phyloP scores from a whole-genome alignment of 2,797 vertebrate genomes.

The Microctenopoma lineatum region DNA sequence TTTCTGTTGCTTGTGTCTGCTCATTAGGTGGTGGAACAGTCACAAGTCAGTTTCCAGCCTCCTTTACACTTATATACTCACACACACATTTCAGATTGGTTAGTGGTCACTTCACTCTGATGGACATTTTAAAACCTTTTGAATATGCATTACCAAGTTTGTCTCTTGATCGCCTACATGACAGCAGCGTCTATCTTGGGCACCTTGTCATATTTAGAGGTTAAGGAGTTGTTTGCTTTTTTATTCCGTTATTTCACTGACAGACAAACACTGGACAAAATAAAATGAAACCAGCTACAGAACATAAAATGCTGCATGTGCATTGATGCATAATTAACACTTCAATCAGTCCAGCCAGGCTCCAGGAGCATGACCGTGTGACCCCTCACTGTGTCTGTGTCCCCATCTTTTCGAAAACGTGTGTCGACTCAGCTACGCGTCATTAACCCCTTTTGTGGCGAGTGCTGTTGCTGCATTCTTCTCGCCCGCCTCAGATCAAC shows the following conservation, averaged over 20 bases:
- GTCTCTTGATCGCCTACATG: background rate
- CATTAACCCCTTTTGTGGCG: slow-evolving; percentile 73
- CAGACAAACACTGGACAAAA: background rate
- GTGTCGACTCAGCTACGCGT: slow-evolving; percentile 66
- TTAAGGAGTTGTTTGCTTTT: background rate
- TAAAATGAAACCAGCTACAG: background rate
- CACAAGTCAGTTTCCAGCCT: background rate
- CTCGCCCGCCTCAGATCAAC: slow-evolving; percentile 53
- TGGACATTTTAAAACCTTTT: background rate
- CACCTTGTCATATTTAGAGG: background rate
- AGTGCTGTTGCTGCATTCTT: slow-evolving; percentile 60
- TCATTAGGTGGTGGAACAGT: no score
- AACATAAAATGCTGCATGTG: background rate
- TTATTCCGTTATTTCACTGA: no score
- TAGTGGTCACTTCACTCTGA: background rate
- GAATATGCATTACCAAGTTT: background rate
- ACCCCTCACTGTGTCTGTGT: slow-evolving; percentile 19
- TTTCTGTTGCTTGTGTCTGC: no score
- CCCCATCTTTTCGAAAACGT: slow-evolving; percentile 37
- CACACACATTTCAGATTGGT: background rate
- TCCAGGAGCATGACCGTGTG: slow-evolving; percentile 13
- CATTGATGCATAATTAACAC: background rate
- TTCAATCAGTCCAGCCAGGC: background rate
- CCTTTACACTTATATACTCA: background rate
- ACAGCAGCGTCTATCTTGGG: no score